Base-by-base conservation (phyloP, 2,113 vertebrate genomes). In the Myotis brandtii region DNA sequence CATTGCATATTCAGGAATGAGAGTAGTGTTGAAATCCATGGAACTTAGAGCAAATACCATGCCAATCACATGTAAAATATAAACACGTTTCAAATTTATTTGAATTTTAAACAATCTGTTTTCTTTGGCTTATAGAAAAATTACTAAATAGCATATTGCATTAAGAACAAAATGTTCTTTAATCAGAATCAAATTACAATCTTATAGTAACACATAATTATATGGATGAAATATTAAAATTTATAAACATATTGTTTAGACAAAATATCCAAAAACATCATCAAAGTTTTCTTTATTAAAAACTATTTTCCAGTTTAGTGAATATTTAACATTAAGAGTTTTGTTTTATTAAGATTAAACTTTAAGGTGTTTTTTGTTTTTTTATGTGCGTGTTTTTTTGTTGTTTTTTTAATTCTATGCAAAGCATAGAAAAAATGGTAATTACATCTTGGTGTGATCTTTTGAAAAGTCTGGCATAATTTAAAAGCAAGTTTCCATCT, bases 91-190 rank as follows among this genome's bases (percentile, higher is more conserved):
- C 25, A 89, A 85, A 94, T 94, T 85, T 86, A 91, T 67, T 79
- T 79, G 73, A 23, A 94, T 92, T 96, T 84, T 72, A 88, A 94
- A 89, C 73, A 95, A 89, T 88, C 59, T 94, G 82, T 75, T 95
- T 97, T 69, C 59, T 88, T 86, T 95, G 91, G 89, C 91, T 89
- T 92, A 25, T 89, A 88, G 59, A 82, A 95, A 92, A 87, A 87
- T 85, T 91, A 75, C 54, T 69, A 90, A 72, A 87, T 70, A 95
- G 43, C 89, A 95, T 86, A 93, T 77, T 96, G 79, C 77, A 82
- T 88, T 88, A 94, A 96, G 77, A 95, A 79, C n/a, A 96, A 93
- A 95, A 77, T 91, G 18, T 93, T 87, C 84, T 96, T 93, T 82
- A 92, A 97, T 94, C 67, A 82, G 18, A 48, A 89, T 96, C 79